Base-by-base conservation (phyloP, 64 coral and sea anemone species). In the Anthopleura sola region DNA sequence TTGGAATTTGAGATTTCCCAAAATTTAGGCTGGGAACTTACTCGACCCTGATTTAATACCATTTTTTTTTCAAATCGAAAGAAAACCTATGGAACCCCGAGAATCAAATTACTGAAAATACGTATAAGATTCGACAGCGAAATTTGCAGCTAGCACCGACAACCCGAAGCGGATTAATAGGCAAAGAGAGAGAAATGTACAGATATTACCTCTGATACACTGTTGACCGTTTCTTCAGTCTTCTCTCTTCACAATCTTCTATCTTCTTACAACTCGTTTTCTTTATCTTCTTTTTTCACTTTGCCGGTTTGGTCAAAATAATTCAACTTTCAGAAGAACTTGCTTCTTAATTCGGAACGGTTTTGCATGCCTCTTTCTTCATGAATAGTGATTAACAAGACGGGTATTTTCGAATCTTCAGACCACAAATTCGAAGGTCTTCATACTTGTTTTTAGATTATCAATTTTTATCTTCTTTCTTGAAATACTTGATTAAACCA, bases 401-500 rank as follows among this genome's bases (percentile, higher is more conserved):
- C 3, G 6, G 13, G 28, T 28, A 17, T 71, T 71, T 71, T 71
- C 28, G 34, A 71, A 71, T 71, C 66, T 71, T 71, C 66, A 34
- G 58, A 62, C 58, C 58, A 62, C 58, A 71, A 71, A 71, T 34
- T 10, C 13, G 26, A 32, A 31, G 66, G 66, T 71, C 66, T 71
- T 71, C 66, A 32, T 71, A 71, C 66, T 71, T 71, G 0, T 32
- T 71, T 71, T 71, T 71, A 71, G 66, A 14, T 79, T 79, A 79
- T 48, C 44, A 48, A 47, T n/a, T n/a, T 21, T 53, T 53, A 79
- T 79, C 76, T 79, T 79, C 76, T 79, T 79, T 79, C 76, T 79
- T 79, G 76, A 79, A 79, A 31, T 79, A 44, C 76, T 79, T 79
- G 76, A 40, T 24, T 44, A 38, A 79, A 79, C 76, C 76, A 13